Percentiles rank a stretch among this genome's conserved stretches.
phyloP scores from a whole-genome alignment of 2,113 vertebrate species.

The Varanus komodoensis region DNA sequence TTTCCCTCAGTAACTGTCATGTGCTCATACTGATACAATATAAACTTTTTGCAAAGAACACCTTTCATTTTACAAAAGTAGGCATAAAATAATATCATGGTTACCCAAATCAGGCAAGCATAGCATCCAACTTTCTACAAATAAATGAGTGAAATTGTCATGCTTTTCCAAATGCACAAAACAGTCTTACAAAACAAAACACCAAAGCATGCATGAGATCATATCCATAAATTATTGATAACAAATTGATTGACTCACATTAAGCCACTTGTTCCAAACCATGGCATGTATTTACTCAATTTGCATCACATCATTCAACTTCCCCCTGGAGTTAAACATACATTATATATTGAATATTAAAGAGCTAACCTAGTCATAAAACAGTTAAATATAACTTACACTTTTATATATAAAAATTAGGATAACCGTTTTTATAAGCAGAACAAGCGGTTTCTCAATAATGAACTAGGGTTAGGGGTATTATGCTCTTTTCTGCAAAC shows the following conservation, averaged over 20 bases:
- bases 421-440: not conserved
- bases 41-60: not conserved
- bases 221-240: constrained; percentile 5
- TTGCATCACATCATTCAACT: constrained; percentile 60
- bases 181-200: constrained; percentile 44
- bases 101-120: not conserved
- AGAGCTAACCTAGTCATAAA: not conserved
- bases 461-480: not conserved
- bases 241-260: constrained; percentile 15
- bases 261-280: constrained; percentile 25
- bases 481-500: not conserved
- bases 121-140: not conserved
- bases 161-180: not conserved
- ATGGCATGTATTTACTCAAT: constrained; percentile 54
- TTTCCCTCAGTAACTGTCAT: not conserved
- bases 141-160: not conserved
- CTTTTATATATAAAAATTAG: not conserved
- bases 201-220: not conserved
- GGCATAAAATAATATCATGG: not conserved
- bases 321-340: constrained; percentile 44
- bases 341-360: not conserved
- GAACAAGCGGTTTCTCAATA: not conserved
- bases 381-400: not conserved
- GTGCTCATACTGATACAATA: constrained; percentile 7
- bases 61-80: not conserved